Percentiles rank a stretch among this genome's conserved stretches.
phyloP scores from a whole-genome alignment of 1,140 invertebrate species.

The Lepidurus packardi region DNA sequence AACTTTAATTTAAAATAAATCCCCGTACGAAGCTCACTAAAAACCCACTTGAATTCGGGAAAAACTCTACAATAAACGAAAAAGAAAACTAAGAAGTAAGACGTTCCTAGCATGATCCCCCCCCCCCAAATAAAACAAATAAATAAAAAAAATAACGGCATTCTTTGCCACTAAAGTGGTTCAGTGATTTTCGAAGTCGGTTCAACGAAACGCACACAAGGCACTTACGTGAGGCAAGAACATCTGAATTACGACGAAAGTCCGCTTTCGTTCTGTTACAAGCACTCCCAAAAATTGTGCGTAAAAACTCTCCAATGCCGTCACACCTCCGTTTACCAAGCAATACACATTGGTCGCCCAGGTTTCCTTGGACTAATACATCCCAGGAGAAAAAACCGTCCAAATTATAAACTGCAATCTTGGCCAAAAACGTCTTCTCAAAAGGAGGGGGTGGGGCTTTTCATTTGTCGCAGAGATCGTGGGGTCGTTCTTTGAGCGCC shows the following conservation, averaged over 20 bases:
- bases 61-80: neutral
- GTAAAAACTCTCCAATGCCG: neutral
- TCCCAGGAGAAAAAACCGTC: neutral
- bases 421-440: neutral
- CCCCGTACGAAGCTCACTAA: neutral
- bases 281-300: constrained; percentile 5
- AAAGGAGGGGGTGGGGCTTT: neutral
- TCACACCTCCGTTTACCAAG: neutral
- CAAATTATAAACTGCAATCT: neutral
- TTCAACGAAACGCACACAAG: constrained; percentile 6
- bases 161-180: neutral
- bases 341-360: too few relatives aligned
- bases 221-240: constrained; percentile 14
- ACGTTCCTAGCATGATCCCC: neutral
- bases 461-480: constrained; percentile 3
- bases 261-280: neutral
- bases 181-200: neutral
- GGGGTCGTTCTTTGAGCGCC: constrained; percentile 20
- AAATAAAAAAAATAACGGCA: neutral
- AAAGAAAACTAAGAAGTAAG: neutral
- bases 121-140: neutral
- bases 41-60: neutral
- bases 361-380: too few relatives aligned
- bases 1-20: constrained; percentile 12
- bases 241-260: neutral